Evolutionary conservation across 2,888 invertebrate genomes (phyloP), one percentile per base, ranked within the genome.

Genomic region (Aleiodes alternator): DNA sequence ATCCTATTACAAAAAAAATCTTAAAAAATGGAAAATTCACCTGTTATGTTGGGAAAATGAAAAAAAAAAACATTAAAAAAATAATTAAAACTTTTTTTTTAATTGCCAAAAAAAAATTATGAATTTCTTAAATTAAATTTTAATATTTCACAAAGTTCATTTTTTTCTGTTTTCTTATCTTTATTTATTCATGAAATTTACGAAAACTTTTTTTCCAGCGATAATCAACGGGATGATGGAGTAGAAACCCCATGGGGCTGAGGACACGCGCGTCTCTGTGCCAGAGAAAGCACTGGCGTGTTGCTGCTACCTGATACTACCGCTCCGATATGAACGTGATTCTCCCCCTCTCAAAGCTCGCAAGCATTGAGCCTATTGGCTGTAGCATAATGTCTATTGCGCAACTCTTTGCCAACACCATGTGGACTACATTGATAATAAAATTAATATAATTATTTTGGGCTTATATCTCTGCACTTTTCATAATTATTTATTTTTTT

Each of bases 201-300:
- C 34, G 34, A 34, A 34, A 43, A 38, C 38, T 9, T 43, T 43
- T 9, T 43, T 11, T 4, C 23, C 23, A 43, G 43, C 34, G 34
- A 43, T 9, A 38, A 8, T 38, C 8, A 34, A 43, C 43, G 43
- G 16, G 14, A 4, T 1, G 43, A 3, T 38, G 69, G 29, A 68
- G 59, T 48, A 12, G 34, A 48, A 53, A 68, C 56, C 50, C 64
- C 69, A 69, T 57, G 48, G 43, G 50, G 68, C 23, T 56, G 43
- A 76, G 56, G 78, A 82, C 81, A 82, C 86, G 84, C 85, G 83
- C 86, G 83, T 84, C 85, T 85, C 87, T 80, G 83, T 81, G 87
- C 83, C 86, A 84, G 86, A 85, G 85, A 86, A 84, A 84, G 85
- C 85, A 88, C 88, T 88, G 88, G 87, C 84, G 83, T 82, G 82